Conservation (phyloP, 2,888 invertebrate genomes). For the Cheilosia scutellata region DNA sequence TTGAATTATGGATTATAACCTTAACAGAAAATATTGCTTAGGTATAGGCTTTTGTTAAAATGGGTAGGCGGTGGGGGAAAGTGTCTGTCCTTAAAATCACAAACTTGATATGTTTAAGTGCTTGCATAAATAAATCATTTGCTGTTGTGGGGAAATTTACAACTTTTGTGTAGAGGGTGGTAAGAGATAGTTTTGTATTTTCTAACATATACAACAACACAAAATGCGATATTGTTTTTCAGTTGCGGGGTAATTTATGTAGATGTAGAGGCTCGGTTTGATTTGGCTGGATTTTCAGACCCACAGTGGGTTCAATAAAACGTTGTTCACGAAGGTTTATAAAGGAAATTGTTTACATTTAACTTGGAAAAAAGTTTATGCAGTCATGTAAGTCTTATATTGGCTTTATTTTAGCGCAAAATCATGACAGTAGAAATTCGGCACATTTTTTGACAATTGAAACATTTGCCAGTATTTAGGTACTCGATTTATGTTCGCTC, state of each 20-base stretch:
- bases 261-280: background rate
- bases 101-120: background rate
- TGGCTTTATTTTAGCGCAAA: too few relatives aligned
- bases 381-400: too few relatives aligned
- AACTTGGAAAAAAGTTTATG: too few relatives aligned
- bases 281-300: background rate
- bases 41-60: conserved; percentile 21
- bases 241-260: conserved; percentile 39
- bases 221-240: conserved; percentile 32
- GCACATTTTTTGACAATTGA: too few relatives aligned
- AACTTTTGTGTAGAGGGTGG: conserved; percentile 36
- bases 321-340: too few relatives aligned
- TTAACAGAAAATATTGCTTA: conserved; percentile 1
- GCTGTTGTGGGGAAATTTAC: background rate
- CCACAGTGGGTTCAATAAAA: too few relatives aligned
- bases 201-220: conserved; percentile 1
- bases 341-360: too few relatives aligned
- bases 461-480: too few relatives aligned
- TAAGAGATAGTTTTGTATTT: conserved; percentile 20
- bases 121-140: conserved; percentile 15
- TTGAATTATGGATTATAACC: conserved; percentile 52
- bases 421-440: too few relatives aligned
- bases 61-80: background rate
- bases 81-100: background rate
- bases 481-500: too few relatives aligned